phyloP scores from a whole-genome alignment of 2,113 vertebrate genomes.

The Larimichthys crocea region DNA sequence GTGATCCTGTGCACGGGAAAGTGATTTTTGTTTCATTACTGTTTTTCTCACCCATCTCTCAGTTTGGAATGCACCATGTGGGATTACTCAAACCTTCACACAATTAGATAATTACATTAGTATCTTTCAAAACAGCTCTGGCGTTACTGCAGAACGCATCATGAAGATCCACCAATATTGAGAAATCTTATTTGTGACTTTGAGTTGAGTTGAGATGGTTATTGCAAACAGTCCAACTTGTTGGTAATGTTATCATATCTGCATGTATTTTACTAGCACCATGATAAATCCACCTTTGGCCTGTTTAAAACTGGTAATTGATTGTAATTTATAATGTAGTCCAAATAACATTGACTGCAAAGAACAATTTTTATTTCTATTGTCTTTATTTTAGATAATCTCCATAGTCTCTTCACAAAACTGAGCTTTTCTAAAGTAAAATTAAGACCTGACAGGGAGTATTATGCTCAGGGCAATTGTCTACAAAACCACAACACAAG shows the following conservation, averaged over 20 bases:
- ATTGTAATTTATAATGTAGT: not conserved
- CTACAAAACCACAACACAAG: not conserved
- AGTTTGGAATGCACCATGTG: not conserved
- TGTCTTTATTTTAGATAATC: no score
- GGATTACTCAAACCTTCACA: not conserved
- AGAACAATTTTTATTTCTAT: no score
- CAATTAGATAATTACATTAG: slow-evolving; percentile 2
- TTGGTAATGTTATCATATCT: not conserved
- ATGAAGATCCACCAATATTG: not conserved
- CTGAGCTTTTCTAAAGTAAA: not conserved
- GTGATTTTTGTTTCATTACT: not conserved
- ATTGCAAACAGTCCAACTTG: no score
- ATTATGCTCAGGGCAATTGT: not conserved
- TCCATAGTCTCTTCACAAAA: not conserved
- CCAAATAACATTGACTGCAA: no score
- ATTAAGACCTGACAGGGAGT: not conserved
- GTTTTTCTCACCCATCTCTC: not conserved
- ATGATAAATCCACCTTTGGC: not conserved
- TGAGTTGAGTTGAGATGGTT: not conserved
- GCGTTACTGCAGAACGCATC: not conserved
- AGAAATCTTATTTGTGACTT: not conserved
- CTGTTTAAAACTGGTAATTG: not conserved
- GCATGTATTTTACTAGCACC: not conserved
- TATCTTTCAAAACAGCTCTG: slow-evolving; percentile 24
- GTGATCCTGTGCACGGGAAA: not conserved